Conservation (phyloP, 64 coral and sea anemone species). For the Pocillopora verrucosa region DNA sequence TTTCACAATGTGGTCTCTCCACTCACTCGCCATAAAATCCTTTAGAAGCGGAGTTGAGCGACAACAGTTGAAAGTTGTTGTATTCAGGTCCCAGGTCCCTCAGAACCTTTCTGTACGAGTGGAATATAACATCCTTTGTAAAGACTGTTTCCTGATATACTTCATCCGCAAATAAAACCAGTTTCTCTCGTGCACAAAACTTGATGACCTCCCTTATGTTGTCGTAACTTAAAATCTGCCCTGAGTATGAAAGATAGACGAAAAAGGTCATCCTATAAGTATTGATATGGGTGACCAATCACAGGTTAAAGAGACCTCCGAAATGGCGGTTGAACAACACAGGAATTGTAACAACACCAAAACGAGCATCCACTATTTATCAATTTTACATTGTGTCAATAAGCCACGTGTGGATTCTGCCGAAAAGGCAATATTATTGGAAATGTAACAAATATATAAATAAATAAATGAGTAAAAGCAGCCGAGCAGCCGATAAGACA, state of each 20-base stretch:
- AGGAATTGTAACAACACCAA: no score
- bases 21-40: constrained; percentile 82
- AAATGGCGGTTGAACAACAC: no score
- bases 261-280: no score
- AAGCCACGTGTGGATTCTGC: no score
- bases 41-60: constrained; percentile 63
- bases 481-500: no score
- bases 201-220: constrained; percentile 70
- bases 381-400: no score
- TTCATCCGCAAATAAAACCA: constrained; percentile 43
- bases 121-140: constrained; percentile 37
- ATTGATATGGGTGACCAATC: no score
- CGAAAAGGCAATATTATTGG: no score
- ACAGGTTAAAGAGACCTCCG: no score
- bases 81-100: constrained; percentile 63
- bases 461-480: no score
- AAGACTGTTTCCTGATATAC: constrained; percentile 56
- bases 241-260: constrained; percentile 14
- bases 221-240: constrained; percentile 64
- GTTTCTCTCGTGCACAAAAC: constrained; percentile 64
- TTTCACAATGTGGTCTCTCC: background rate
- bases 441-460: no score
- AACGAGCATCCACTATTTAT: no score
- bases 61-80: constrained; percentile 63
- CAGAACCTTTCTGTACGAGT: constrained; percentile 74